phyloP scores from a whole-genome alignment of 37 sponge, comb jelly and placozoan species.

The Geodia barretti region DNA sequence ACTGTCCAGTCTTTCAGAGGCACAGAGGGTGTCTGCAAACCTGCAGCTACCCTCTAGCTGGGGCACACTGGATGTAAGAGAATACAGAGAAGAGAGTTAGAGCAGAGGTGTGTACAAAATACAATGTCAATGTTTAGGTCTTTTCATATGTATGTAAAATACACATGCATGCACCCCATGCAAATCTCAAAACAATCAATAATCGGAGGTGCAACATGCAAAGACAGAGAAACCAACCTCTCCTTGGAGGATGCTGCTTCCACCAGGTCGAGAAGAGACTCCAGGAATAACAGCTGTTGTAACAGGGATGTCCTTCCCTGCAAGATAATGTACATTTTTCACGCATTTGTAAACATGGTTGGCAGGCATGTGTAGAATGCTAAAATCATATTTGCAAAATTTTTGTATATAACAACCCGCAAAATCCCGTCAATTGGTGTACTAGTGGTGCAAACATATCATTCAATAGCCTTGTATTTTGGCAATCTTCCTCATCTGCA shows the following conservation, averaged over 20 bases:
- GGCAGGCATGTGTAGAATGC: too few relatives aligned
- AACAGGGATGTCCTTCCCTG: constrained; percentile 46
- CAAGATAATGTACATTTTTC: too few relatives aligned
- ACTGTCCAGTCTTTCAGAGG: constrained; percentile 20
- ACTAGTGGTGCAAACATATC: too few relatives aligned
- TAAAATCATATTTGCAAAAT: too few relatives aligned
- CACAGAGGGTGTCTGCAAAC: constrained; percentile 52
- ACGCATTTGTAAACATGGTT: too few relatives aligned
- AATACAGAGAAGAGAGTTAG: constrained; percentile 11
- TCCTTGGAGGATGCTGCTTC: neutral
- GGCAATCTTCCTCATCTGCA: too few relatives aligned
- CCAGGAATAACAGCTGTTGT: constrained; percentile 46
- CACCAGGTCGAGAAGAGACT: constrained; percentile 39
- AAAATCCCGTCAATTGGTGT: too few relatives aligned
- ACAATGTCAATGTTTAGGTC: neutral
- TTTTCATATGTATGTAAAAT: neutral
- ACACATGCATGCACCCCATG: neutral
- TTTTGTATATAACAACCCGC: too few relatives aligned
- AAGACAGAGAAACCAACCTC: neutral
- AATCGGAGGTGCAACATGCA: neutral
- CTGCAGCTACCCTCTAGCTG: constrained; percentile 21
- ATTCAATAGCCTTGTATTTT: too few relatives aligned
- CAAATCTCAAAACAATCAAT: too few relatives aligned
- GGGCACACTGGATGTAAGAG: constrained; percentile 13
- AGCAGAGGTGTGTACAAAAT: constrained; percentile 2